phyloP scores from a whole-genome alignment of 2,113 vertebrate species.

The Cynopterus brachyotis region DNA sequence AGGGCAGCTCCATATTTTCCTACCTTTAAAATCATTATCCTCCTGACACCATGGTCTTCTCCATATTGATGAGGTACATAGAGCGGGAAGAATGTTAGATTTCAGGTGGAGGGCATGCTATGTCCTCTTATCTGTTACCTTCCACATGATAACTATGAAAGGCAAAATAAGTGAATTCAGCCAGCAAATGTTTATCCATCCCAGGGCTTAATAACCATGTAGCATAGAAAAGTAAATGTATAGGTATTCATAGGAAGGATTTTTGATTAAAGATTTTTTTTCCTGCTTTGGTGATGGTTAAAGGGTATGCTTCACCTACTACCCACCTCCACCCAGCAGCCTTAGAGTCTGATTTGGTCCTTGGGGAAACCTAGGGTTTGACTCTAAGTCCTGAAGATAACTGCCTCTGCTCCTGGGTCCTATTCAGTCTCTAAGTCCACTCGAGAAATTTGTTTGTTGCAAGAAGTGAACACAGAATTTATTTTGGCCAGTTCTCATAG shows the following conservation, averaged over 20 bases:
- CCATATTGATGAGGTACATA: constrained; percentile 50
- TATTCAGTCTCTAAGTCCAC: not conserved
- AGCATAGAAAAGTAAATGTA: not conserved
- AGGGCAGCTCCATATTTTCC: constrained; percentile 49
- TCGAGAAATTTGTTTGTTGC: not conserved
- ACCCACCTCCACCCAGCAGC: not conserved
- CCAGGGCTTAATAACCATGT: not conserved
- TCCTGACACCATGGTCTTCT: constrained; percentile 29
- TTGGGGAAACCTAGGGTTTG: not conserved
- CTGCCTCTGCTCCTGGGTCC: not conserved
- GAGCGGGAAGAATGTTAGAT: constrained; percentile 26
- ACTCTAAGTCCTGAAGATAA: not conserved
- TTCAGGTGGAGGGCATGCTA: not conserved
- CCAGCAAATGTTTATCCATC: constrained; percentile 28
- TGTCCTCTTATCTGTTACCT: constrained; percentile 25
- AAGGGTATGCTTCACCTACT: not conserved
- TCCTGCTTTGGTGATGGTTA: not conserved
- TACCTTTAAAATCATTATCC: constrained; percentile 40
- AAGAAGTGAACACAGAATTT: not conserved
- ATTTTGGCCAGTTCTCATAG: not conserved
- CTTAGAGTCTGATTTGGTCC: not conserved
- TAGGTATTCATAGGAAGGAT: not conserved
- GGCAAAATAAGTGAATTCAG: not conserved
- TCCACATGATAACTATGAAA: not conserved
- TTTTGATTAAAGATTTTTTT: not conserved